Conservation (phyloP, 1,140 invertebrate genomes). For the Epicauta chinensis region DNA sequence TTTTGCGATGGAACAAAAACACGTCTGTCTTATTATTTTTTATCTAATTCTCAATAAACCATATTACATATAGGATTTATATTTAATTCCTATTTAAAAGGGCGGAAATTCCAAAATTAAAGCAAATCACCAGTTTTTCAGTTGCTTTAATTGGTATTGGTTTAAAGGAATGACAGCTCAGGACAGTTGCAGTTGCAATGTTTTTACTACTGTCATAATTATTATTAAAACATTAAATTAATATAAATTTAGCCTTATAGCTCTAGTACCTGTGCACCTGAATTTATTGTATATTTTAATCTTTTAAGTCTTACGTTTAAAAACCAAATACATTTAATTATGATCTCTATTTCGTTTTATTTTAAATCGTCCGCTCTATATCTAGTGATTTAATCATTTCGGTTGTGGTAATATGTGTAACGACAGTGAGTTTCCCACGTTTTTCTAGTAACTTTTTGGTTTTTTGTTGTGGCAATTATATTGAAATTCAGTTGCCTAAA, state of each 20-base stretch:
- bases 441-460: too few relatives aligned
- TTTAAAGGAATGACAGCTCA: too few relatives aligned
- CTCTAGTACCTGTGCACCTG: slow-evolving; percentile 25
- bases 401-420: too few relatives aligned
- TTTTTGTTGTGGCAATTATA: too few relatives aligned
- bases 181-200: slow-evolving; percentile 4
- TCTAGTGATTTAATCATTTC: too few relatives aligned
- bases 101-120: slow-evolving; percentile 1
- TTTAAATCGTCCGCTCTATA: too few relatives aligned
- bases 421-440: too few relatives aligned
- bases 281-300: slow-evolving; percentile 14
- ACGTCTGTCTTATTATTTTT: slow-evolving; percentile 3
- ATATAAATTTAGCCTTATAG: slow-evolving; percentile 16
- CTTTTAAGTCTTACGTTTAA: slow-evolving; percentile 19
- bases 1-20: too few relatives aligned
- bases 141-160: too few relatives aligned
- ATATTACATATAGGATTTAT: too few relatives aligned
- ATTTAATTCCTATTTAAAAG: neutral
- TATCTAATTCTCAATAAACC: slow-evolving; percentile 4
- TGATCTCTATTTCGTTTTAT: slow-evolving; percentile 14
- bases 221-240: slow-evolving; percentile 9
- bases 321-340: slow-evolving; percentile 18
- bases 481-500: too few relatives aligned
- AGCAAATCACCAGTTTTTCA: slow-evolving; percentile 4
- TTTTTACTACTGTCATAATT: slow-evolving; percentile 8